Evolutionary conservation across 2,888 invertebrate genomes (phyloP).

Genomic region (Tenthredo scrophulariae): DNA sequence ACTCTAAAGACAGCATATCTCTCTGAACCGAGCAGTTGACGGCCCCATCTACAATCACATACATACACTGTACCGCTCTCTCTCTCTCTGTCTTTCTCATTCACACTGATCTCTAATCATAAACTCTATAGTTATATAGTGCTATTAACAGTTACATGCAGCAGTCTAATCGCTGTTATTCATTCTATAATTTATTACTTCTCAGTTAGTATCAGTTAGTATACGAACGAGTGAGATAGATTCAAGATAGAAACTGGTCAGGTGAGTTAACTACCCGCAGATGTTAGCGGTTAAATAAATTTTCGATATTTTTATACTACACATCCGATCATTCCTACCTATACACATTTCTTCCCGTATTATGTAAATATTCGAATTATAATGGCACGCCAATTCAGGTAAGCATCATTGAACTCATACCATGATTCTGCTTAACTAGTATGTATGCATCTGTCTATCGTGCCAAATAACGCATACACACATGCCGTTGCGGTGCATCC

Average conservation of each 20-base stretch:
- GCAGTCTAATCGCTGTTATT: too few species aligned
- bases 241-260: not conserved
- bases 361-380: slow-evolving; percentile 9
- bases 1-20: slow-evolving; percentile 2
- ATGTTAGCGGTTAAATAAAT: not conserved
- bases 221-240: too few species aligned
- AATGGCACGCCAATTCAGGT: not conserved
- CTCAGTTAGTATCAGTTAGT: too few species aligned
- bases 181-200: too few species aligned
- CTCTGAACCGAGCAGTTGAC: not conserved
- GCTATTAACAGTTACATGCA: not conserved
- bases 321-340: not conserved
- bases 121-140: not conserved
- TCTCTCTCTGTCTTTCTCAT: too few species aligned
- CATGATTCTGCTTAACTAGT: not conserved
- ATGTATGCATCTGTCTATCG: not conserved
- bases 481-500: not conserved
- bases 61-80: not conserved
- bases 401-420: not conserved
- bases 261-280: not conserved
- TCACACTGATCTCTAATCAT: too few species aligned
- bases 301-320: too few species aligned
- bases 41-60: not conserved
- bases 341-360: not conserved
- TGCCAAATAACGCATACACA: not conserved